These are phyloP conservation scores for Taurulus bubalis DNA, from an alignment of 2,113 vertebrate genomes.

Conservation along the genomic window DNA sequence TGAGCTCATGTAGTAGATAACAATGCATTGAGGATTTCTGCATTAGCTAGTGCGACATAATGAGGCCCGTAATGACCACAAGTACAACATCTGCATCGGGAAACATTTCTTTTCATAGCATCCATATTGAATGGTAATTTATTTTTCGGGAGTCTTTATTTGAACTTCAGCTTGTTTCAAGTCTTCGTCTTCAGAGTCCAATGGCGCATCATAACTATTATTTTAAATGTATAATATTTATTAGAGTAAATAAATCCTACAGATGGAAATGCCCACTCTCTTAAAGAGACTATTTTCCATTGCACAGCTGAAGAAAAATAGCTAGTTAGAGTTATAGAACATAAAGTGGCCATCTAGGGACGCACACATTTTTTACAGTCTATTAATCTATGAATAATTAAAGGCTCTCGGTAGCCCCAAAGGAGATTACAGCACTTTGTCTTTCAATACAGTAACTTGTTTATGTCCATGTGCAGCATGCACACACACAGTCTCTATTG, in stretches of 20 bases:
- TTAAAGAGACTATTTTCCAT: conserved; percentile 51
- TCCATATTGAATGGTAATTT: not conserved
- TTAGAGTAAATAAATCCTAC: conserved; percentile 45
- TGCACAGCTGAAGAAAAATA: conserved; percentile 63
- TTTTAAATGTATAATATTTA: conserved; percentile 50
- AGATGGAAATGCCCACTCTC: conserved; percentile 32
- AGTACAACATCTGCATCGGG: conserved; percentile 38
- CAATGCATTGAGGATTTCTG: conserved; percentile 50
- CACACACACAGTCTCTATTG: conserved; percentile 43
- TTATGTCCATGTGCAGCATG: conserved; percentile 56
- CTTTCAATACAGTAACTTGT: conserved; percentile 73
- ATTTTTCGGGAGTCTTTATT: not conserved
- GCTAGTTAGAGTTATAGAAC: conserved; percentile 69
- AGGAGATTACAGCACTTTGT: conserved; percentile 75
- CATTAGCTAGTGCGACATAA: conserved; percentile 17
- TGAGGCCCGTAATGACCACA: conserved; percentile 41
- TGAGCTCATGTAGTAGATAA: conserved; percentile 37
- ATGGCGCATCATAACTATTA: conserved; percentile 41
- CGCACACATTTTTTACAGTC: conserved; percentile 76
- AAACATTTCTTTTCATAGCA: conserved; percentile 18
- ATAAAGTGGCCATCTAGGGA: conserved; percentile 74
- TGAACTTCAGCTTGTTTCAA: not conserved
- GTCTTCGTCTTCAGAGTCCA: conserved; percentile 25
- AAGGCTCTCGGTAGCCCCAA: conserved; percentile 64
- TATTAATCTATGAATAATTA: conserved; percentile 83